Percentiles rank a stretch among this genome's conserved stretches.
Conservation (phyloP, 2,888 invertebrate genomes). For the Nasonovia ribisnigri region DNA sequence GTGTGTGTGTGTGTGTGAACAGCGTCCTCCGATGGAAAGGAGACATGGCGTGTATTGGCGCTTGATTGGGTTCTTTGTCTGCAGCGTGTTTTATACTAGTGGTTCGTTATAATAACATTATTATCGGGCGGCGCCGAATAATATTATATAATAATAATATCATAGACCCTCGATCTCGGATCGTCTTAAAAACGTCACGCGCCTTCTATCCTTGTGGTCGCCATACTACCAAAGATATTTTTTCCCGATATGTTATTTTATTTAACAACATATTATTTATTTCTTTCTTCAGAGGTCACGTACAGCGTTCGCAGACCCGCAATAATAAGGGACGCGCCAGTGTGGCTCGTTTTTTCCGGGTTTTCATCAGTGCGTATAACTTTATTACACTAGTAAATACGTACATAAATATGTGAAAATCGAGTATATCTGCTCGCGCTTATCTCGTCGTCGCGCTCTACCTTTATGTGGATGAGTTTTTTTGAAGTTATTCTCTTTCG, state of each 20-base stretch:
- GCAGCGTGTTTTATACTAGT: background rate
- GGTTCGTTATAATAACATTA: constrained; percentile 3
- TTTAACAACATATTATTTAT: constrained; percentile 4
- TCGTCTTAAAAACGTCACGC: constrained; percentile 27
- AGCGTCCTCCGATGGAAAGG: background rate
- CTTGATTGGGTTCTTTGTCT: constrained; percentile 61
- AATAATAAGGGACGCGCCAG: constrained; percentile 11
- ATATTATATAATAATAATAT: constrained; percentile 14
- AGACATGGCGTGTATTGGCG: constrained; percentile 14
- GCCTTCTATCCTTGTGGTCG: background rate
- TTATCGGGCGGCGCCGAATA: constrained; percentile 5
- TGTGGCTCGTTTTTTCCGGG: background rate
- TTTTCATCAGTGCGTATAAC: background rate
- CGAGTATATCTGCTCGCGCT: background rate
- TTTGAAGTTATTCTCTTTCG: background rate
- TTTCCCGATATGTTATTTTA: background rate
- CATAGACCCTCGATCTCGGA: background rate
- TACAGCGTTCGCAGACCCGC: background rate
- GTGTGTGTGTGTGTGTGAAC: background rate
- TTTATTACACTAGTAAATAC: background rate
- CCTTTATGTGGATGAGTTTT: background rate
- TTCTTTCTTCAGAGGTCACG: constrained; percentile 6
- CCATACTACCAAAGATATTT: background rate
- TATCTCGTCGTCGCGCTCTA: background rate
- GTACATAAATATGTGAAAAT: background rate